Evolutionary conservation across 1,140 invertebrate species (phyloP), one percentile per base, ranked within the genome.

Genomic region (Sycophila sp.): DNA sequence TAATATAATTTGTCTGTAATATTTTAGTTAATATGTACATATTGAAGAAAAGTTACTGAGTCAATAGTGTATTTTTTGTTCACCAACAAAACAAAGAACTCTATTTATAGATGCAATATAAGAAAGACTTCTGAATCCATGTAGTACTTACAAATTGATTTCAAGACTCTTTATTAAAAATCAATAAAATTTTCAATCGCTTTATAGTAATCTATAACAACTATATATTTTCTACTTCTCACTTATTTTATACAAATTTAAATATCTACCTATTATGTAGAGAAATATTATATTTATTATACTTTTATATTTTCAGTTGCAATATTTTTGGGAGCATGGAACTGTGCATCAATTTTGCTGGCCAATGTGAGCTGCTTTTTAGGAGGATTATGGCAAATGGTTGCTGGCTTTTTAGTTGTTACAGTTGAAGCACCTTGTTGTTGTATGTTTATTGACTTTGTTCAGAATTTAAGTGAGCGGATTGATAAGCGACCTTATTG

Each of bases 401-500:
- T 96, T 51, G 91, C 92, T 58, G 96, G 95, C 47, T 96, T 97
- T 86, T 77, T 94, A 63, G 91, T 96, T 49, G 88, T 97, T 72
- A 89, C 93, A 5, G 89, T 97, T 76, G 97, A 99, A 86, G 96
- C 96, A 11, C 96, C 96, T 0, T 98, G 94, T 82, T 98, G 96
- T 86, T 98, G 96, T 85, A 89, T 95, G 82, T 98, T 96, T 85
- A 90, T 98, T 73, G 96, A 98, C 80, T 94, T 95, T 87, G 95
- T 97, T 66, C 93, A 96, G 84, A 89, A 88, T 63, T 86, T 97
- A 26, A 93, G 94, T 51, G 90, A 92, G 76, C 92, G 89, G 83
- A 90, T 94, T 47, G 96, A 98, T 76, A 87, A 89, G 47, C 90
- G 93, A 75, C 94, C 96, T 2, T 91, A 94, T 82, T 98, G 94